Conservation (phyloP, 2,113 vertebrate species). For the Xiphophorus couchianus region DNA sequence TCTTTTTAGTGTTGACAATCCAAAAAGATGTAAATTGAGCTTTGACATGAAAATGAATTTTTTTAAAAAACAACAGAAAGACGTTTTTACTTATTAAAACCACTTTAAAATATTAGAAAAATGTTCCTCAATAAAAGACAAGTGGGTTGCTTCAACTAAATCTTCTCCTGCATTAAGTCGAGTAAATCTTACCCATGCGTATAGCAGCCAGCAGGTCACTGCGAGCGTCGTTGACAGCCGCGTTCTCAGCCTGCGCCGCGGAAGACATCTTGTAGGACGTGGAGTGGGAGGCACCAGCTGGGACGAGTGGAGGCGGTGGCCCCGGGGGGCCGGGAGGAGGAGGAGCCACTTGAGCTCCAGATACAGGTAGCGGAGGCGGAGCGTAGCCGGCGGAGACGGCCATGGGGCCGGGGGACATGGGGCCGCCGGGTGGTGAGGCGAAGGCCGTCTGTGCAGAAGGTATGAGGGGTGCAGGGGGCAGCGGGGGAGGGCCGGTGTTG, state of each 20-base stretch:
- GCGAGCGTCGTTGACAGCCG: constrained; percentile 86
- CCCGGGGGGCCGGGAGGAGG: constrained; percentile 90
- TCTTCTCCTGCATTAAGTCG: background rate
- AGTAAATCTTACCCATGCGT: constrained; percentile 88
- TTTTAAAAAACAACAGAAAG: no score
- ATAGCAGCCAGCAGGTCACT: constrained; percentile 97
- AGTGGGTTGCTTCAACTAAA: background rate
- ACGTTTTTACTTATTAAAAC: background rate
- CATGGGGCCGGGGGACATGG: constrained; percentile 75
- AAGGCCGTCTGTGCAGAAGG: constrained; percentile 96
- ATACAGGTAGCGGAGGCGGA: constrained; percentile 79
- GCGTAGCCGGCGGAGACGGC: constrained; percentile 69
- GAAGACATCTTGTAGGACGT: constrained; percentile 86
- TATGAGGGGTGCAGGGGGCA: constrained; percentile 89
- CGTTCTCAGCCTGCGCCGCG: constrained; percentile 63
- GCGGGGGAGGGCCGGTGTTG: constrained; percentile 86
- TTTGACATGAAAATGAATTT: no score
- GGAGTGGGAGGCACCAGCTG: constrained; percentile 79
- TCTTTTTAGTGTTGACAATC: background rate
- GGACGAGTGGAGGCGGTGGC: constrained; percentile 88
- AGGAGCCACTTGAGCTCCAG: constrained; percentile 83
- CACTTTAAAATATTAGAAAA: background rate
- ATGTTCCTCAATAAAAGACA: background rate
- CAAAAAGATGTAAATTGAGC: no score
- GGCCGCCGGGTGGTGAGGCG: constrained; percentile 89